Percentiles rank a stretch among this genome's conserved stretches.
Evolutionary conservation across 2,888 invertebrate genomes (phyloP).

Genomic region (Theodoxus fluviatilis): DNA sequence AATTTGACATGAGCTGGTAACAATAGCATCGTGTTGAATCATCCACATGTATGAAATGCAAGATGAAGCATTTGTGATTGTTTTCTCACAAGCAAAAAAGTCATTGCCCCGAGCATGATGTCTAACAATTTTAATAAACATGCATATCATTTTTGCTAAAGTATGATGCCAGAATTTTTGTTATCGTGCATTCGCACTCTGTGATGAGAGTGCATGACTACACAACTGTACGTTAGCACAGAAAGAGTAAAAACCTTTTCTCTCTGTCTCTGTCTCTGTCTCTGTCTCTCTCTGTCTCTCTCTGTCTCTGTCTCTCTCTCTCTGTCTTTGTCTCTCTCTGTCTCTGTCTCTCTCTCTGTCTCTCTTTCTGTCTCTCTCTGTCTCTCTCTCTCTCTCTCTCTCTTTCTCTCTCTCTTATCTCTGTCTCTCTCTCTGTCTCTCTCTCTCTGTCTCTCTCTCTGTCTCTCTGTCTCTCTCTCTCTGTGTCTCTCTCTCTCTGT

Average conservation of each 20-base stretch:
- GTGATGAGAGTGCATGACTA: neutral
- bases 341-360: neutral
- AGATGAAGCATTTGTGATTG: no score
- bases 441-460: neutral
- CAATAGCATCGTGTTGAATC: no score
- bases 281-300: constrained; percentile 1
- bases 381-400: constrained; percentile 5
- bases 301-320: constrained; percentile 20
- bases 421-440: neutral
- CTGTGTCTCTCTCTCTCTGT: neutral
- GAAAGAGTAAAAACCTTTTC: neutral
- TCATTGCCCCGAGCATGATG: no score
- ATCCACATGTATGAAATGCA: no score
- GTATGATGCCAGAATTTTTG: no score
- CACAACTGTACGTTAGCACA: neutral
- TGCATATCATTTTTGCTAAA: no score
- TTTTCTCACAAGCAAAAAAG: no score
- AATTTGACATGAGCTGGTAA: no score
- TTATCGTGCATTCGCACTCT: no score
- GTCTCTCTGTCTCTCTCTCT: neutral
- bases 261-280: neutral
- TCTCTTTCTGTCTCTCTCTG: neutral
- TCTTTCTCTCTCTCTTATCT: neutral
- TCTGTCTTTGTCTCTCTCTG: constrained; percentile 14
- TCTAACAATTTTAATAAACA: no score